These are phyloP conservation scores for Tenrec ecaudatus DNA, from an alignment of 2,113 vertebrate species.

Conservation along the genomic window DNA sequence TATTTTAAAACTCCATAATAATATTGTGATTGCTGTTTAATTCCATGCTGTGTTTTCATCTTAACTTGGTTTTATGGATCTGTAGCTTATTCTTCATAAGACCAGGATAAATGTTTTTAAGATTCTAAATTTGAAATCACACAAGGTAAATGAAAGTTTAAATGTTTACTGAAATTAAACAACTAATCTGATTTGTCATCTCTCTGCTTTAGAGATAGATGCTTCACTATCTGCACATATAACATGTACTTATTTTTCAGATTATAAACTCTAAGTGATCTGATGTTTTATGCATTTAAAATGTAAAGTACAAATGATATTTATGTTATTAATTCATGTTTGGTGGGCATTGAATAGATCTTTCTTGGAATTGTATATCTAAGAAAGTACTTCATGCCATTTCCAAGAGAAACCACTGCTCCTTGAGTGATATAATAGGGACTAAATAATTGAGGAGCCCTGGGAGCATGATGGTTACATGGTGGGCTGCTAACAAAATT, in stretches of 20 bases:
- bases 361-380: background rate
- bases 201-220: background rate
- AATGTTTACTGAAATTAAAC: background rate
- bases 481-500: too few relatives aligned
- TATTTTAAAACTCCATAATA: background rate
- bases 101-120: background rate
- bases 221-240: background rate
- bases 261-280: background rate
- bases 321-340: background rate
- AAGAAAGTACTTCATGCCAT: background rate
- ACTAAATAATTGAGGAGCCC: background rate
- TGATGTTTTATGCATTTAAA: background rate
- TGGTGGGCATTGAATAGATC: background rate
- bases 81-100: background rate
- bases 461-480: too few relatives aligned
- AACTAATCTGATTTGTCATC: background rate
- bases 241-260: background rate
- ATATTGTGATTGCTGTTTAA: slow-evolving; percentile 36
- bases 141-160: background rate
- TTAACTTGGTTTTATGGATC: background rate
- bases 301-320: background rate
- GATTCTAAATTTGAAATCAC: background rate
- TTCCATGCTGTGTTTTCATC: background rate
- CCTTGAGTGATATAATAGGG: background rate
- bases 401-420: background rate